A percentile compares a stretch with the other conserved stretches of the same genome.
Evolutionary conservation across 1,140 invertebrate genomes (phyloP).

Genomic region (Muscidifurax raptorellus): DNA sequence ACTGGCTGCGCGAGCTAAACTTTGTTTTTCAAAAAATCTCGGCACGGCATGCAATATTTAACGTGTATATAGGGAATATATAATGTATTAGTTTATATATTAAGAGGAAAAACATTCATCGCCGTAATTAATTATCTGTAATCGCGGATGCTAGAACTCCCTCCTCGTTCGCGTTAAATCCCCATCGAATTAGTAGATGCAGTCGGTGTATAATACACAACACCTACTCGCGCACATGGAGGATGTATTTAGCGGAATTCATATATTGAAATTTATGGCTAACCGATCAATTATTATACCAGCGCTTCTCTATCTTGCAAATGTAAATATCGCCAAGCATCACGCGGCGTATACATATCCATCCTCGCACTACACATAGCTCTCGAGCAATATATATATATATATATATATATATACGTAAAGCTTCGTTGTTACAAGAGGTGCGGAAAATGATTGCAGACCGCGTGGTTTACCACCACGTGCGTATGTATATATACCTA

Average conservation of each 20-base stretch:
- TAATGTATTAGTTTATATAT: too few species aligned
- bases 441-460: constrained; percentile 9
- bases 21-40: neutral
- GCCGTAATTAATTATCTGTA: constrained; percentile 39
- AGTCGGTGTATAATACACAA: constrained; percentile 6
- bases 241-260: constrained; percentile 13
- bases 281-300: constrained; percentile 32
- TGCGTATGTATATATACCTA: neutral
- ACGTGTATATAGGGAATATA: too few species aligned
- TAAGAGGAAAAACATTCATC: constrained; percentile 9
- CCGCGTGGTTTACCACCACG: neutral
- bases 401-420: too few species aligned
- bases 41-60: too few species aligned
- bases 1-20: neutral
- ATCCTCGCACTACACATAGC: too few species aligned
- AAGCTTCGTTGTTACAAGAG: neutral
- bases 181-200: constrained; percentile 37
- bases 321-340: neutral
- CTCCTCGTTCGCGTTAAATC: constrained; percentile 16
- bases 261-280: constrained; percentile 6
- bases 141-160: neutral
- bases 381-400: neutral
- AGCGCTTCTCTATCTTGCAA: neutral
- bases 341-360: too few species aligned
- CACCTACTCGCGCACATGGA: neutral